A percentile compares a stretch with the other conserved stretches of the same genome.
Conservation (phyloP, 92 coral and sea anemone genomes). For the Anthopleura xanthogrammica region DNA sequence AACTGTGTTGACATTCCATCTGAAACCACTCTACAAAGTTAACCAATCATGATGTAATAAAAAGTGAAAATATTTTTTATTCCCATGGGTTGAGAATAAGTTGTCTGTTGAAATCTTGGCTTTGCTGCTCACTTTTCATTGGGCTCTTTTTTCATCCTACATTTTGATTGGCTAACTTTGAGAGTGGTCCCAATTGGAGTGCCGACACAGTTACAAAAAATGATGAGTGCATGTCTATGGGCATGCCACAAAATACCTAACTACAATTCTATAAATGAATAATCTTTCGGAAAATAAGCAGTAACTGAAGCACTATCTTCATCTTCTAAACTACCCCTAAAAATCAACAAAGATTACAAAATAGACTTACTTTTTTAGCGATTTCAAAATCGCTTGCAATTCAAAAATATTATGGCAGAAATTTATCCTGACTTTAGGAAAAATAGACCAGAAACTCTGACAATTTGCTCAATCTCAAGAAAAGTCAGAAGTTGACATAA, state of each 20-base stretch:
- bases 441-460: not conserved
- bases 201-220: not conserved
- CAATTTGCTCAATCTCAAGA: not conserved
- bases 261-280: not conserved
- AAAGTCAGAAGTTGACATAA: not conserved
- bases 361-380: not conserved
- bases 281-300: not conserved
- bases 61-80: no score
- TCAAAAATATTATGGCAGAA: not conserved
- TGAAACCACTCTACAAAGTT: no score
- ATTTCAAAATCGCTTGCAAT: not conserved
- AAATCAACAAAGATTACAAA: not conserved
- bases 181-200: not conserved
- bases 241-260: not conserved
- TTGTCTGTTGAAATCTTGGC: no score
- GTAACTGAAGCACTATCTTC: not conserved
- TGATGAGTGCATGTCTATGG: not conserved
- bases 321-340: not conserved
- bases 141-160: no score
- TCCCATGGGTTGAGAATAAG: no score
- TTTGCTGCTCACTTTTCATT: no score
- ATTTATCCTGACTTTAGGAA: conserved; percentile 3
- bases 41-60: no score
- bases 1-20: no score
- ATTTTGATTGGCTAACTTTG: not conserved